These are phyloP conservation scores for Poliocrania exsul DNA, from an alignment of 2,797 vertebrate genomes.

Conservation along the genomic window DNA sequence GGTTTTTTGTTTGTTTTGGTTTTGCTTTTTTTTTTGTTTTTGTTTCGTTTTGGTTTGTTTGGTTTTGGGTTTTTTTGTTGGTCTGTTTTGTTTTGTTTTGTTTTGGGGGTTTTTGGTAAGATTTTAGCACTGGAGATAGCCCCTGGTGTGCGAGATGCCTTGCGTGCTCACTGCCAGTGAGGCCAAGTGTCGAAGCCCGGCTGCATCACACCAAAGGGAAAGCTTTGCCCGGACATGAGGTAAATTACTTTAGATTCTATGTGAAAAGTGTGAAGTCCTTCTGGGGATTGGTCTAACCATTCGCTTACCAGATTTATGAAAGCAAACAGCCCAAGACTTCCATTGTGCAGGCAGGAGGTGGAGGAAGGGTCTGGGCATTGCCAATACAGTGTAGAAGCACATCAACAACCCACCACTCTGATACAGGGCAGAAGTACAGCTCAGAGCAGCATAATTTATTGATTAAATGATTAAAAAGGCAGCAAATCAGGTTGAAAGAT, in stretches of 20 bases:
- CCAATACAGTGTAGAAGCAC: rapidly evolving
- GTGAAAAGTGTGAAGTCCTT: background rate
- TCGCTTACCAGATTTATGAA: background rate
- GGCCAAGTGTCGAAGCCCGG: rapidly evolving
- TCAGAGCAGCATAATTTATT: background rate
- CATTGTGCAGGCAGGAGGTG: background rate
- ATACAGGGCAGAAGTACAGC: background rate
- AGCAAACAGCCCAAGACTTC: background rate
- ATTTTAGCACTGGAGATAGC: background rate
- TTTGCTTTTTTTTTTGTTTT: background rate
- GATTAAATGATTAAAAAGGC: background rate
- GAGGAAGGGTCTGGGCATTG: background rate
- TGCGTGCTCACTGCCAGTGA: rapidly evolving
- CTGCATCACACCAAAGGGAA: background rate
- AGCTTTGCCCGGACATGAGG: background rate
- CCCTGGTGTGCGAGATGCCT: background rate
- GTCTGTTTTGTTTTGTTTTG: background rate
- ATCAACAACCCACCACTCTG: background rate
- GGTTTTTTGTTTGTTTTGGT: background rate
- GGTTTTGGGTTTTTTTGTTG: too few relatives aligned
- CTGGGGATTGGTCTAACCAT: background rate
- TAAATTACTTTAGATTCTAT: background rate
- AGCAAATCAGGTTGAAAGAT: background rate
- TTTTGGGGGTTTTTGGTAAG: too few relatives aligned
- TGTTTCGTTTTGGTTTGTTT: background rate